These are phyloP conservation scores for Mesorhabditis sp. DNA, from an alignment of 2,888 invertebrate genomes.

Conservation along the genomic window DNA sequence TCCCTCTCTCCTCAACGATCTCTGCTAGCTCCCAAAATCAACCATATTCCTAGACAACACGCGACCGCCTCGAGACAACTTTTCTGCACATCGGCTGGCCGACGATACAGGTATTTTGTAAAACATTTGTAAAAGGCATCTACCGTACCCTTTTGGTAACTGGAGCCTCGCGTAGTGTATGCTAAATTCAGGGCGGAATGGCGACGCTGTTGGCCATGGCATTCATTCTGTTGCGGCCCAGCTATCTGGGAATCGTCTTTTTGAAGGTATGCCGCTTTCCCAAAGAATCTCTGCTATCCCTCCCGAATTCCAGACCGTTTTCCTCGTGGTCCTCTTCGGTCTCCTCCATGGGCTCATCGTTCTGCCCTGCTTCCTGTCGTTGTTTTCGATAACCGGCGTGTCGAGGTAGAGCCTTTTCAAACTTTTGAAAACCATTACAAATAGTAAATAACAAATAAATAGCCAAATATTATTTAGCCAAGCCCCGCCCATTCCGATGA, in stretches of 20 bases:
- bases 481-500: no score
- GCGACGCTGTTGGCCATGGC: constrained; percentile 39
- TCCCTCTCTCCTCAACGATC: no score
- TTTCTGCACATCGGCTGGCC: constrained; percentile 43
- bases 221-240: constrained; percentile 29
- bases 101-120: constrained; percentile 21
- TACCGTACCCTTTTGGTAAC: no score
- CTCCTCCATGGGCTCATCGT: constrained; percentile 40
- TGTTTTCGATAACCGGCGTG: constrained; percentile 13
- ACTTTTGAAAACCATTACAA: no score
- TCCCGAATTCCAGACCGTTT: constrained; percentile 26
- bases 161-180: no score
- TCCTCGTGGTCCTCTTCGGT: constrained; percentile 38
- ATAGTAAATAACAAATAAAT: no score
- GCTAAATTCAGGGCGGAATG: constrained; percentile 26
- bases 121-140: not conserved
- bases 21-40: not conserved
- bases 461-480: no score
- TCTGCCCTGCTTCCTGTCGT: constrained; percentile 34
- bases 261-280: constrained; percentile 24
- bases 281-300: not conserved
- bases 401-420: no score
- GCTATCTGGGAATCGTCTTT: constrained; percentile 39
- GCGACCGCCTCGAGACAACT: constrained; percentile 30
- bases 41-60: constrained; percentile 22